These are phyloP conservation scores for Bombus soroeensis DNA, from an alignment of 1,140 invertebrate species.

Conservation along the genomic window DNA sequence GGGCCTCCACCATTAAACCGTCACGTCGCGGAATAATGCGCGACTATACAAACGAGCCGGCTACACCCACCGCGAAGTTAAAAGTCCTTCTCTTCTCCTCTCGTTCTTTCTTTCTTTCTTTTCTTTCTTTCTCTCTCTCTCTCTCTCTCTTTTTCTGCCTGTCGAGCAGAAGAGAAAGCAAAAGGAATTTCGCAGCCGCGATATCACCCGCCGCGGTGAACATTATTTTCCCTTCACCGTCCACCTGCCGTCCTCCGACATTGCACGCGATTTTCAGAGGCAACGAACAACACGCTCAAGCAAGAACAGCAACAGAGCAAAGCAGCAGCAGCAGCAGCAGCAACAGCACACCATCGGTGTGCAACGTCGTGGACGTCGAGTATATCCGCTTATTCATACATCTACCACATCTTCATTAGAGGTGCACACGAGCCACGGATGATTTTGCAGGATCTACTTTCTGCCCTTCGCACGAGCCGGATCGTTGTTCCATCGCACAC, in stretches of 20 bases:
- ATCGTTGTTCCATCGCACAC: neutral
- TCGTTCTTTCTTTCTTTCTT: neutral
- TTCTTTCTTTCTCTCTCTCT: neutral
- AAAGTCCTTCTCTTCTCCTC: conserved; percentile 31
- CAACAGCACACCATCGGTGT: neutral
- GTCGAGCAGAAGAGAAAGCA: conserved; percentile 61
- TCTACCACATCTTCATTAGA: conserved; percentile 66
- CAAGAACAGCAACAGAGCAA: neutral
- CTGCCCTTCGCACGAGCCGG: conserved; percentile 11
- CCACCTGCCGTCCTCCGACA: conserved; percentile 69
- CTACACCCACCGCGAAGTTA: conserved; percentile 64
- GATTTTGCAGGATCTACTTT: conserved; percentile 65
- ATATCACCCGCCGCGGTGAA: conserved; percentile 61
- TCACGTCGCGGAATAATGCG: conserved; percentile 65
- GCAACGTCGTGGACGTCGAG: neutral
- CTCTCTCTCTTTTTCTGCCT: neutral
- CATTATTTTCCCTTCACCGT: conserved; percentile 70
- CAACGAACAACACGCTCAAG: neutral
- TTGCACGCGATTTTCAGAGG: conserved; percentile 69
- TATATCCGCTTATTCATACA: conserved; percentile 59
- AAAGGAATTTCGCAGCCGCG: conserved; percentile 68
- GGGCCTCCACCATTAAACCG: conserved; percentile 60
- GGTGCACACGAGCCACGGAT: conserved; percentile 43
- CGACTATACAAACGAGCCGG: conserved; percentile 62
- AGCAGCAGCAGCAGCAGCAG: neutral